phyloP scores from a whole-genome alignment of 1,140 invertebrate genomes.

The Rhopalosiphum maidis region DNA sequence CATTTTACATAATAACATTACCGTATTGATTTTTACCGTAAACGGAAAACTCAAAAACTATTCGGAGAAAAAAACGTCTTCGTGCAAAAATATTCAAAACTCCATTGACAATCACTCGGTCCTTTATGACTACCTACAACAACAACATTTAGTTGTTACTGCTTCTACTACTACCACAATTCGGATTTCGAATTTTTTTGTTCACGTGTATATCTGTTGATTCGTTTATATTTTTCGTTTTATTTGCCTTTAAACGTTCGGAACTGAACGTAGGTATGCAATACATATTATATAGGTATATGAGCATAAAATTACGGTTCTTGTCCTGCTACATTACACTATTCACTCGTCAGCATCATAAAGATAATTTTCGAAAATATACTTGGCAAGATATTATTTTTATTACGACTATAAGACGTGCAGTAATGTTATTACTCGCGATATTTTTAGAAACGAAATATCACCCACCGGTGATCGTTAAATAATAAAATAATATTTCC shows the following conservation, averaged over 20 bases:
- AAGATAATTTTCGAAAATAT: neutral
- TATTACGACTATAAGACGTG: neutral
- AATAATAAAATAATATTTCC: neutral
- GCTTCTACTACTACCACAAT: neutral
- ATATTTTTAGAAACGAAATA: neutral
- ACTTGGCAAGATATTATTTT: neutral
- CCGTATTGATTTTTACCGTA: constrained; percentile 49
- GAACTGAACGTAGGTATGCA: neutral
- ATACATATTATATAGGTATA: neutral
- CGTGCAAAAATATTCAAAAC: constrained; percentile 22
- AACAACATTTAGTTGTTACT: neutral
- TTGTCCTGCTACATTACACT: neutral
- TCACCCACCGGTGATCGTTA: neutral
- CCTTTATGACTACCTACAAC: neutral
- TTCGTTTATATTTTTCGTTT: constrained; percentile 6
- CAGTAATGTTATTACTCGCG: neutral
- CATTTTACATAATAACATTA: constrained; percentile 57
- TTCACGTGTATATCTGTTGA: neutral
- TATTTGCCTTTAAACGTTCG: neutral
- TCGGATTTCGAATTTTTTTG: neutral
- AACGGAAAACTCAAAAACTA: constrained; percentile 29
- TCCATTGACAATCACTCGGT: constrained; percentile 17
- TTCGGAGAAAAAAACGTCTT: constrained; percentile 25
- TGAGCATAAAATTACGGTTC: neutral
- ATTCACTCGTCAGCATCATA: neutral